Evolutionary conservation across 2,113 vertebrate species (phyloP), one percentile per base, ranked within the genome.

Genomic region (Crocuta crocuta): DNA sequence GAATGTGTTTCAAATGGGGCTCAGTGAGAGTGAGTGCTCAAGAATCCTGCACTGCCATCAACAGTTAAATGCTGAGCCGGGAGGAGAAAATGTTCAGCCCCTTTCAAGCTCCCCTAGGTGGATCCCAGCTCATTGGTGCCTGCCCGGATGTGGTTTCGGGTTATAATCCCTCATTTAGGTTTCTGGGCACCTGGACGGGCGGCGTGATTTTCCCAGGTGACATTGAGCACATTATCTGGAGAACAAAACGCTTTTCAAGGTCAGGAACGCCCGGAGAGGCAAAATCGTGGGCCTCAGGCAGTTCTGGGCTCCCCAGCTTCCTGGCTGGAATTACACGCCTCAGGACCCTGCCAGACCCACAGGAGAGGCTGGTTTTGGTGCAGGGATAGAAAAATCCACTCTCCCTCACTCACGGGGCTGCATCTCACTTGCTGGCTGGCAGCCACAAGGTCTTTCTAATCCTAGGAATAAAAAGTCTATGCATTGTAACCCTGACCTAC

Each of bases 211-310:
- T 95, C 95, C 79, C 92, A 95, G 94, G 95, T 96, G 97, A 97
- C 96, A 95, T 5, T 85, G 91, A 93, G 92, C 71, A 33, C 74
- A 81, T 94, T 95, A 91, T 97, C 95, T 87, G 70, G 91, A 90
- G 89, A 95, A 97, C 91, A 97, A 92, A 95, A 92, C 80, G 39
- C 82, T 81, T 96, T 96, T 96, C 96, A 97, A 98, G 92, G 97
- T 93, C 95, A 94, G 90, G 96, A 94, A 84, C 10, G 39, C 85
- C 89, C 21, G 1, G 89, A 53, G 66, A 89, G 35, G 95, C 35
- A 11, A 21, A 86, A 43, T 45, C 68, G 1, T 1, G 0, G 33
- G 73, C 87, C 48, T 31, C 9, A 0, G 35, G 1, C 10, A 7
- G 50, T 85, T 28, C 48, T 5, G 39, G 85, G 43, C 81, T 92